Conservation (phyloP, 2,113 vertebrate species). For the Isichthys henryi region DNA sequence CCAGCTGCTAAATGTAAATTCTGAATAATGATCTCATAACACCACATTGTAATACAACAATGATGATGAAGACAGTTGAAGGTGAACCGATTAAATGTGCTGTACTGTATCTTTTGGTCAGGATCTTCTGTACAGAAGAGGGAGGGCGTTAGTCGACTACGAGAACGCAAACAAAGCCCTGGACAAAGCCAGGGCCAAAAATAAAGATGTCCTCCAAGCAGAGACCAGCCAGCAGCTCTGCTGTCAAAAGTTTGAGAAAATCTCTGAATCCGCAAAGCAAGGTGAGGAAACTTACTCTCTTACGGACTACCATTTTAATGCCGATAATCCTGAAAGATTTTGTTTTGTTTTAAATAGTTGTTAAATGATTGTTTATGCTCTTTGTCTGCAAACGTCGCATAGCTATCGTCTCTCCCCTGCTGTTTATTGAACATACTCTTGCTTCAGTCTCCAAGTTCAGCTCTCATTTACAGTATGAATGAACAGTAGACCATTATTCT, state of each 20-base stretch:
- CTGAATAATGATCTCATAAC: not conserved
- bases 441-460: not conserved
- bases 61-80: not conserved
- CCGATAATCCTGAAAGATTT: not conserved
- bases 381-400: not conserved
- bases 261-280: slow-evolving; percentile 97
- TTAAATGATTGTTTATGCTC: not conserved
- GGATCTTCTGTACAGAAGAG: slow-evolving; percentile 94
- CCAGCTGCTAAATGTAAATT: not conserved
- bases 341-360: not conserved
- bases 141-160: slow-evolving; percentile 91
- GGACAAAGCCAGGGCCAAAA: slow-evolving; percentile 95
- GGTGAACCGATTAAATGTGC: not conserved
- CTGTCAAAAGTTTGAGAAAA: slow-evolving; percentile 98
- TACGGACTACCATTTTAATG: not conserved
- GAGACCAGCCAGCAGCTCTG: slow-evolving; percentile 93
- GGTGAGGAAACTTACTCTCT: slow-evolving; percentile 42
- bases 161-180: slow-evolving; percentile 97
- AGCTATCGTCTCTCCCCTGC: not conserved
- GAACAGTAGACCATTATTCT: not conserved
- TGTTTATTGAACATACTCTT: not conserved
- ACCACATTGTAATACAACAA: not conserved
- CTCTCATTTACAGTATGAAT: not conserved
- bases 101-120: slow-evolving; percentile 39
- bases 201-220: slow-evolving; percentile 93